Evolutionary conservation across 1,140 invertebrate species (phyloP), one percentile per base, ranked within the genome.

Genomic region (Achatina immaculata): DNA sequence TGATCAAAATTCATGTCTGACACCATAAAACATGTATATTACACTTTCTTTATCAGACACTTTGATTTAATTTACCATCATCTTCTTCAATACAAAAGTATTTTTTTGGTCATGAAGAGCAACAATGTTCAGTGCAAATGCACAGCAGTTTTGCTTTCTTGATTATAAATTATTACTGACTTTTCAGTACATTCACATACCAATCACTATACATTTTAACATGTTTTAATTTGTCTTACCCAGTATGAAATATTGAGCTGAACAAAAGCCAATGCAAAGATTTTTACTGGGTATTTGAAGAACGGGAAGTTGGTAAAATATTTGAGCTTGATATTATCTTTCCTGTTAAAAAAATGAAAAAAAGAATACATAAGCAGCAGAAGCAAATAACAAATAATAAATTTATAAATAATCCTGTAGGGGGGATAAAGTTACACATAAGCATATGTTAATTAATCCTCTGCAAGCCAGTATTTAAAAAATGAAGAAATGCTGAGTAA

Each of bases 191-290:
- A 11, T 48, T 11, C 19, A 11, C 45, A 48, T 48, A 7, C 45
- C 19, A 11, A 19, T 7, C 7, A 48, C 19, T 7, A 48, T 48
- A 48, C 7, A 48, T 48, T 48, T 11, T 19, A 48, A 48, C 45
- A 48, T 11, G 19, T 11, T 48, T 19, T 48, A 55, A 11, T 21
- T 24, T 21, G 0, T 55, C 81, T 55, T 69, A 82, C 73, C 40
- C 76, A 82, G 19, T 82, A 82, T 36, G 78, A 36, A 43, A 82
- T 38, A 58, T 78, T 82, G 36, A 82, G 28, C 45, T 82, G 81
- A 0, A 82, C 81, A 51, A 78, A 82, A n/a, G 75, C 74, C 21
- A 82, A 34, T 21, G 65, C 69, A 43, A 82, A 28, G 28, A 82
- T 78, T 6, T 75, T 75, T 3, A 75, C 72, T 0, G 81, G 81